Percentiles rank a stretch among this genome's conserved stretches.
These are phyloP conservation scores for Clarias fuscus DNA, from an alignment of 2,797 vertebrate species.

Conservation along the genomic window DNA sequence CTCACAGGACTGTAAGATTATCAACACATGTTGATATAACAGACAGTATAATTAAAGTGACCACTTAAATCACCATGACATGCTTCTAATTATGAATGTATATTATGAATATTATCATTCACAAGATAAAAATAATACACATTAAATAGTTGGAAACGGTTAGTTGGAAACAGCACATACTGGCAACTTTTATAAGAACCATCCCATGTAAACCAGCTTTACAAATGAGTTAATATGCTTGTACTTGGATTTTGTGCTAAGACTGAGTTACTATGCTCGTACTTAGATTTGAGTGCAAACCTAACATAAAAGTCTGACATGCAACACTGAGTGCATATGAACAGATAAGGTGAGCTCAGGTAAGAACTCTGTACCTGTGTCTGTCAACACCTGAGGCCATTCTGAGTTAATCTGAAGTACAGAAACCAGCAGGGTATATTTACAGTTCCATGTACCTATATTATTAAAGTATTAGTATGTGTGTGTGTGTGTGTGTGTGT, in stretches of 20 bases:
- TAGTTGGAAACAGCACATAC: too few relatives aligned
- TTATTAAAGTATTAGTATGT: background rate
- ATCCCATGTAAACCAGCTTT: too few relatives aligned
- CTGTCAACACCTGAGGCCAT: constrained; percentile 7
- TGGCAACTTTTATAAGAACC: too few relatives aligned
- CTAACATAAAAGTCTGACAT: background rate
- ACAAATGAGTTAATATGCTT: too few relatives aligned
- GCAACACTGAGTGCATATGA: background rate
- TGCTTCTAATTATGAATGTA: background rate
- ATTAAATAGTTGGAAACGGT: too few relatives aligned
- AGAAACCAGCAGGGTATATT: background rate
- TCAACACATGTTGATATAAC: background rate
- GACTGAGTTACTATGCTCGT: background rate
- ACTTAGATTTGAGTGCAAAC: background rate
- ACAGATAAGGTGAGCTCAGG: background rate
- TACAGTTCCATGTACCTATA: background rate
- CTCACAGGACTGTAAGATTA: background rate
- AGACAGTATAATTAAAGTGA: background rate
- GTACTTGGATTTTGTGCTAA: too few relatives aligned
- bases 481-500: too few relatives aligned
- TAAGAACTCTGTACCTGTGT: constrained; percentile 8
- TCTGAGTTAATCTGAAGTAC: background rate
- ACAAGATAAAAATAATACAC: too few relatives aligned
- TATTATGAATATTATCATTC: too few relatives aligned
- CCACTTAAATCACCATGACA: background rate